phyloP scores from a whole-genome alignment of 1,140 invertebrate species.

The Drosophila equinoxialis region DNA sequence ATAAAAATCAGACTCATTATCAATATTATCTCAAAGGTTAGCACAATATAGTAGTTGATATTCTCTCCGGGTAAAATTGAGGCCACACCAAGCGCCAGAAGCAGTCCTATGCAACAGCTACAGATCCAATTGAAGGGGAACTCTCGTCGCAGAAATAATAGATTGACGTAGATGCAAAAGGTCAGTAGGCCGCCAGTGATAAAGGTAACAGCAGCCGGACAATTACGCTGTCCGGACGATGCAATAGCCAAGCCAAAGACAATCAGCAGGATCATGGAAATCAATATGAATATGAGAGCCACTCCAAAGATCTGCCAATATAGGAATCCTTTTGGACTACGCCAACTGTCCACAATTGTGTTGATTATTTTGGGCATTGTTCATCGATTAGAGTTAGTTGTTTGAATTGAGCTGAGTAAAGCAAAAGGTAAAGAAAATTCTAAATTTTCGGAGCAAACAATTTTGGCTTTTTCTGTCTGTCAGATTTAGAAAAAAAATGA shows the following conservation, averaged over 20 bases:
- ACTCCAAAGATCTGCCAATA: slow-evolving; percentile 22
- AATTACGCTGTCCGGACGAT: neutral
- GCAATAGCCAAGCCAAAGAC: neutral
- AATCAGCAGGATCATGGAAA: slow-evolving; percentile 25
- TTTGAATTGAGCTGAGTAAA: neutral
- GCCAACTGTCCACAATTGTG: neutral
- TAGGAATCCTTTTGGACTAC: neutral
- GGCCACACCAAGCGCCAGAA: slow-evolving; percentile 28
- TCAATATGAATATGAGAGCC: slow-evolving; percentile 23
- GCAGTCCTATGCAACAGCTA: slow-evolving; percentile 15
- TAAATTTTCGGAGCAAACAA: neutral
- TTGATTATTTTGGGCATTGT: neutral
- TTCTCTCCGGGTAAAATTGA: slow-evolving; percentile 5
- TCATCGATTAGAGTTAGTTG: neutral
- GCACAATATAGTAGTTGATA: neutral
- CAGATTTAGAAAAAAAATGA: slow-evolving; percentile 21
- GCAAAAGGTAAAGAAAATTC: neutral
- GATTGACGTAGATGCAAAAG: slow-evolving; percentile 30
- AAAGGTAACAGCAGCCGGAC: slow-evolving; percentile 2
- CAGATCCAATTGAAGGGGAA: slow-evolving; percentile 48
- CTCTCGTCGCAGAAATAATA: slow-evolving; percentile 21
- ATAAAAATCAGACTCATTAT: slow-evolving; percentile 32
- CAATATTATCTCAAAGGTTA: slow-evolving; percentile 30
- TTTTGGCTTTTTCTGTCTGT: slow-evolving; percentile 5
- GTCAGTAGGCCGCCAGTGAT: slow-evolving; percentile 4